phyloP scores from a whole-genome alignment of 2,888 invertebrate species.

The Leptopilina syphax region DNA sequence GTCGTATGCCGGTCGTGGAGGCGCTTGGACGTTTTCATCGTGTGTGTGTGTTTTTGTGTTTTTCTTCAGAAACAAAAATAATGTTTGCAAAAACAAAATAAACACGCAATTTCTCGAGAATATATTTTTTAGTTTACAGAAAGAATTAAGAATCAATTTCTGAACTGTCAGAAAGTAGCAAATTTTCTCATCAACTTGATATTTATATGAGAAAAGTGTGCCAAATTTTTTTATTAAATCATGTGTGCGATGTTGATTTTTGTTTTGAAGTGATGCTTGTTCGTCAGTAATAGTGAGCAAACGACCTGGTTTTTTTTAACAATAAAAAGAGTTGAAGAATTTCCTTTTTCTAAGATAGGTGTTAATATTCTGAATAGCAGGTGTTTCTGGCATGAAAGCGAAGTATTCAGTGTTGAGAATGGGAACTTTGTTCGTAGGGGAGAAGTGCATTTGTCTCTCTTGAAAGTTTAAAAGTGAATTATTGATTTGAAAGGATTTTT shows the following conservation, averaged over 20 bases:
- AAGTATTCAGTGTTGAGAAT: constrained; percentile 24
- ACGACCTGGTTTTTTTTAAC: constrained; percentile 10
- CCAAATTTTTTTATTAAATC: background rate
- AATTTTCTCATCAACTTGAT: too few relatives aligned
- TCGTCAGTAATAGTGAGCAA: background rate
- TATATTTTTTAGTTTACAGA: background rate
- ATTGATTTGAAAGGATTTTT: background rate
- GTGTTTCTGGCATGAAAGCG: constrained; percentile 27
- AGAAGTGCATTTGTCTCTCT: constrained; percentile 19
- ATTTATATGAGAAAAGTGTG: too few relatives aligned
- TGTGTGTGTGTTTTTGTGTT: constrained; percentile 6
- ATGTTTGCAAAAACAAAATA: background rate
- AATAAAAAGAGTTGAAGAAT: background rate
- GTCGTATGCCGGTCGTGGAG: constrained; percentile 36
- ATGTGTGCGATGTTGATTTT: too few relatives aligned
- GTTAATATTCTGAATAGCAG: constrained; percentile 16
- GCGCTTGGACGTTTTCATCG: background rate
- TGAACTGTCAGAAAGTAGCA: too few relatives aligned
- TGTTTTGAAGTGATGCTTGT: background rate
- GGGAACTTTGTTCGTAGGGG: background rate
- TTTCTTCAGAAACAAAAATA: background rate
- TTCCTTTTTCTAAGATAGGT: background rate
- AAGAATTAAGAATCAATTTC: too few relatives aligned
- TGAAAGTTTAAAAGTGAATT: constrained; percentile 1
- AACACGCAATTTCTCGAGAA: background rate